Evolutionary conservation across 2,888 invertebrate genomes (phyloP).

Genomic region (Drosophila pullipes): DNA sequence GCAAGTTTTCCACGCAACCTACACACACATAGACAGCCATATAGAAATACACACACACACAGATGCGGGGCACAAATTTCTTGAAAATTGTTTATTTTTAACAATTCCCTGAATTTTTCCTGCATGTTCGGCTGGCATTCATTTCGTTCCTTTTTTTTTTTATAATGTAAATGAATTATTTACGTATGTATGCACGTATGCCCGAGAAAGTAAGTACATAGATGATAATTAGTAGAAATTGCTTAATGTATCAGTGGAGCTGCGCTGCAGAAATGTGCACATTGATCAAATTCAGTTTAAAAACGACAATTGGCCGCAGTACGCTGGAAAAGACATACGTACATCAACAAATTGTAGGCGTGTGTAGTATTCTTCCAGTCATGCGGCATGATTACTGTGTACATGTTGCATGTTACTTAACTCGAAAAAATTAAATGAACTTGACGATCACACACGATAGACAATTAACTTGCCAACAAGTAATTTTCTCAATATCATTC

Average conservation of each 20-base stretch:
- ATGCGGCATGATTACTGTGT: not conserved
- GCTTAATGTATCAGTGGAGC: slow-evolving; percentile 24
- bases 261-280: not conserved
- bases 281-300: slow-evolving; percentile 13
- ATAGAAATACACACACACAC: not conserved
- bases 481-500: not conserved
- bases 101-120: slow-evolving; percentile 55
- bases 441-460: not conserved
- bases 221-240: slow-evolving; percentile 30
- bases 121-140: slow-evolving; percentile 22
- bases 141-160: slow-evolving; percentile 17
- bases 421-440: not conserved
- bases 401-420: not conserved
- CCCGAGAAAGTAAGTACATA: slow-evolving; percentile 2
- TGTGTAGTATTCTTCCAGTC: not conserved
- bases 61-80: slow-evolving; percentile 31
- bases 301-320: slow-evolving; percentile 8
- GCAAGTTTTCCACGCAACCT: slow-evolving; percentile 32
- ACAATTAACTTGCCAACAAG: not conserved
- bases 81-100: slow-evolving; percentile 67
- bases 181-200: too few species aligned
- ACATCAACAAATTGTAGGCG: not conserved
- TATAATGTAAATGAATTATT: slow-evolving; percentile 13
- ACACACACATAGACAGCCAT: not conserved
- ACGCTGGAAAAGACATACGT: not conserved